Base-by-base conservation (phyloP, 1,140 invertebrate genomes). In the Diorhabda elongata region DNA sequence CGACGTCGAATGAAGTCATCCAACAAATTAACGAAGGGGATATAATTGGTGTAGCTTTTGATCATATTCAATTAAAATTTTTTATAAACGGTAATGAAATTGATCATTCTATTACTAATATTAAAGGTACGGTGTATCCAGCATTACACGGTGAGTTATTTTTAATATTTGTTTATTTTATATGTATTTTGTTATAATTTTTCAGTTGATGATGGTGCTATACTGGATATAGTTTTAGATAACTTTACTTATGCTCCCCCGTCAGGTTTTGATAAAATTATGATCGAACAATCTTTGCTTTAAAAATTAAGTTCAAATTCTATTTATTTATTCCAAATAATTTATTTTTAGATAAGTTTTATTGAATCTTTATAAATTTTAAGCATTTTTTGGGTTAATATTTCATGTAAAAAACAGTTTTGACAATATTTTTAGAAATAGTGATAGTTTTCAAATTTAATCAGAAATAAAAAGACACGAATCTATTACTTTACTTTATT, bases 131-230 rank as follows among this genome's bases (percentile, higher is more conserved):
- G 5, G 89, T 97, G 2, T 98, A 91, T 84, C 97, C 98, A 11
- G 91, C 93, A 43, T 85, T 99, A 69, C 98, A 95, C 87, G 96
- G 96, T 98, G 86, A 69, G 68, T 65, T 70, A 58, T 58, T 63
- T 63, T 69, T 11, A 64, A 44, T 71, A 44, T 43, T 56, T 70
- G 4, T 4, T 3, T 52, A 52, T 52, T 52, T 52, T 52, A 2
- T 52, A 52, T n/a, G 6, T 8, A 52, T 52, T 4, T 8, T 52
- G 6, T 52, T 52, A 3, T 52, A 8, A 6, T 52, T 76, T 75
- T 92, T 91, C 61, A 98, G 97, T 99, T 74, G 96, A 98, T 79
- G 95, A 98, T 82, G 96, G 96, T 77, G 96, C 97, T 44, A 98
- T 98, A 71, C 82, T 99, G 81, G 97, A 99, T 83, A 89, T 97